Conservation (phyloP, 2,888 invertebrate genomes). For the Apeira syringaria region DNA sequence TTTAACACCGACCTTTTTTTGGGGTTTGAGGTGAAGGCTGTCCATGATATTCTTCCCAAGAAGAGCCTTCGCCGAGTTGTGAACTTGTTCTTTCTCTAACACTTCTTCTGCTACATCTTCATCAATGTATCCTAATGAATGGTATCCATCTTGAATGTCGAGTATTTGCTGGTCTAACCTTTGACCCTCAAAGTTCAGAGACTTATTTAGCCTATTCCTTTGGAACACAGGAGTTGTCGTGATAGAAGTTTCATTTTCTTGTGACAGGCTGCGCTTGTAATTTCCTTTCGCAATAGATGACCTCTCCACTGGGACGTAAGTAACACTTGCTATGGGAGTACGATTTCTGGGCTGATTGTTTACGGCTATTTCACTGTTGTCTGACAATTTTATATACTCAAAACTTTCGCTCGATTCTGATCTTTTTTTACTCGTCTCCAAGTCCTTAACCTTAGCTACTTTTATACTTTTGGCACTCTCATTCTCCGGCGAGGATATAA, state of each 20-base stretch:
- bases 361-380: conserved; percentile 75
- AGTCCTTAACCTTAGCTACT: conserved; percentile 75
- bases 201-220: conserved; percentile 77
- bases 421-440: conserved; percentile 71
- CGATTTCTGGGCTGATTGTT: conserved; percentile 77
- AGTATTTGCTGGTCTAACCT: conserved; percentile 76
- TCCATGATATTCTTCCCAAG: conserved; percentile 78
- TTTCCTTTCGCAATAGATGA: conserved; percentile 54
- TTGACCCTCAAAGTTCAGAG: conserved; percentile 75
- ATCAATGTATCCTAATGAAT: conserved; percentile 74
- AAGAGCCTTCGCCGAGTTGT: conserved; percentile 70
- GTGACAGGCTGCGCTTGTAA: conserved; percentile 67
- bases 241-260: conserved; percentile 61
- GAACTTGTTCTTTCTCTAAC: conserved; percentile 52
- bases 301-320: conserved; percentile 69
- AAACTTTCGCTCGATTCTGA: conserved; percentile 63
- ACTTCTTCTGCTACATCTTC: conserved; percentile 62
- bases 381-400: conserved; percentile 70
- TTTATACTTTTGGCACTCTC: conserved; percentile 68
- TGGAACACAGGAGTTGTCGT: conserved; percentile 72
- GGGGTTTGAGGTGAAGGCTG: conserved; percentile 73
- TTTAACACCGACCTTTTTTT: conserved; percentile 73
- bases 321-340: conserved; percentile 74
- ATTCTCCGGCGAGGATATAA: conserved; percentile 67
- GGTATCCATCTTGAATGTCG: conserved; percentile 76